Percentiles rank a stretch among this genome's conserved stretches.
These are phyloP conservation scores for Cladopsammia gracilis DNA, from an alignment of 64 coral and sea anemone species.

Conservation along the genomic window DNA sequence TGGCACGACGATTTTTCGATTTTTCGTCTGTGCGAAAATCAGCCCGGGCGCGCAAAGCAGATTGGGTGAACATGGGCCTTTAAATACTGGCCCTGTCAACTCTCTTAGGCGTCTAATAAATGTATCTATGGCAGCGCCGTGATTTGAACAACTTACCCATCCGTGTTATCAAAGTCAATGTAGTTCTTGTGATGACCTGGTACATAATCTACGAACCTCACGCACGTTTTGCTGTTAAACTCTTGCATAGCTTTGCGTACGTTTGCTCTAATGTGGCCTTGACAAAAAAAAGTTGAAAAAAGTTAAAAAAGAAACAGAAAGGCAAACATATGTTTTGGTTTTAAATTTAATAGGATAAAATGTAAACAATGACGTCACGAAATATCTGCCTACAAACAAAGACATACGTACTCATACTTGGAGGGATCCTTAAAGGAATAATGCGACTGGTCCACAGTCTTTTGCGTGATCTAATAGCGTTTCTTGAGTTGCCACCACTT, in stretches of 20 bases:
- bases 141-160: slow-evolving; percentile 17
- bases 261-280: slow-evolving; percentile 20
- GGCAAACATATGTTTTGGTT: too few relatives aligned
- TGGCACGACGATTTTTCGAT: too few relatives aligned
- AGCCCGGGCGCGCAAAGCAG: too few relatives aligned
- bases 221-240: slow-evolving; percentile 20
- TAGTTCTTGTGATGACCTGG: slow-evolving; percentile 23
- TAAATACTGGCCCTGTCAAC: too few relatives aligned
- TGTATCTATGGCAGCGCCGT: too few relatives aligned
- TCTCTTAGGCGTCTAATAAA: too few relatives aligned
- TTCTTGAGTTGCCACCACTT: background rate
- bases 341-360: too few relatives aligned
- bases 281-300: background rate
- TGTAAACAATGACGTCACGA: too few relatives aligned
- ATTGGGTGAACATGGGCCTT: too few relatives aligned
- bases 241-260: slow-evolving; percentile 25
- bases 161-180: background rate
- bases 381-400: background rate
- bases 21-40: too few relatives aligned
- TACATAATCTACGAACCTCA: slow-evolving; percentile 6
- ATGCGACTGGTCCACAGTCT: slow-evolving; percentile 12
- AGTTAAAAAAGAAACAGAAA: too few relatives aligned
- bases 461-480: slow-evolving; percentile 4
- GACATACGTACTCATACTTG: background rate
- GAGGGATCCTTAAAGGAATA: slow-evolving; percentile 3